phyloP scores from a whole-genome alignment of 2,113 vertebrate genomes.

The Neogale vison region DNA sequence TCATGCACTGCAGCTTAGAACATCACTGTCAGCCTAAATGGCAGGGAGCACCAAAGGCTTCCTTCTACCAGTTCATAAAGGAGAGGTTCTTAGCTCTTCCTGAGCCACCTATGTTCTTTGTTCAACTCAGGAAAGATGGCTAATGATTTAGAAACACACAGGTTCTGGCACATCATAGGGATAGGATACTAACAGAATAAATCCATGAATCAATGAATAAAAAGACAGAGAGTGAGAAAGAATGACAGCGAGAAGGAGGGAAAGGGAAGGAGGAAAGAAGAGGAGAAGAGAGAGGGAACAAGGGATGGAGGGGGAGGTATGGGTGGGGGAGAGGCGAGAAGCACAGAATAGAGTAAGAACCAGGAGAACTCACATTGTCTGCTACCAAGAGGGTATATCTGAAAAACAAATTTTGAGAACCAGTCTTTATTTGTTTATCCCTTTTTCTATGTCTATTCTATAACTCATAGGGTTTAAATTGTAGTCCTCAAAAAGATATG shows the following conservation, averaged over 20 bases:
- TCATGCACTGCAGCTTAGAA: constrained; percentile 20
- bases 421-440: neutral
- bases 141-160: neutral
- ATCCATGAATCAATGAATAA: neutral
- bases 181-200: neutral
- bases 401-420: neutral
- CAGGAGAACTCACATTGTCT: neutral
- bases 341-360: neutral
- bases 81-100: neutral
- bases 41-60: neutral
- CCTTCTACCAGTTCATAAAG: neutral
- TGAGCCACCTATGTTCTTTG: neutral
- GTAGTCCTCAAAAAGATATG: neutral
- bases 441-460: neutral
- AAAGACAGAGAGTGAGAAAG: neutral
- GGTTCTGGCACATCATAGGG: neutral
- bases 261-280: neutral
- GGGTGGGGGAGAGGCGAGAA: neutral
- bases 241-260: neutral
- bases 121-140: neutral
- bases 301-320: too few species aligned
- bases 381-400: neutral
- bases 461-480: neutral
- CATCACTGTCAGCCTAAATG: constrained; percentile 11
- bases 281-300: neutral